These are phyloP conservation scores for Sebastes nivosus DNA, from an alignment of 2,797 vertebrate genomes.

Conservation along the genomic window DNA sequence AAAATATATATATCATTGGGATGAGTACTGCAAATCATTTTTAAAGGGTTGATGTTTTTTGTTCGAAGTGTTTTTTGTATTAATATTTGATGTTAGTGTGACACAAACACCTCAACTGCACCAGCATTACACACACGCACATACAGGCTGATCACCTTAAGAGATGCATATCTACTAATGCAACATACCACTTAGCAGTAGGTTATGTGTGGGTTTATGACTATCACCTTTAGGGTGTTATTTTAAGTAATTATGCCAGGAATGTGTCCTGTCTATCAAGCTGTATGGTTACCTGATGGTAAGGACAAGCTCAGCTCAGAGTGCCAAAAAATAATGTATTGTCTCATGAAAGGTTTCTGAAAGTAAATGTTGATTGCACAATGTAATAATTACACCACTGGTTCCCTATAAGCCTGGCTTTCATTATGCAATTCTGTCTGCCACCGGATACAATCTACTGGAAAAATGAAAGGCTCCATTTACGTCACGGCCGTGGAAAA, in stretches of 20 bases:
- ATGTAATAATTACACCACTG: not conserved
- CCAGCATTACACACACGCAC: not conserved
- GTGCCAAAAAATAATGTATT: not conserved
- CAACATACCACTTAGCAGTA: not conserved
- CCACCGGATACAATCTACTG: no score
- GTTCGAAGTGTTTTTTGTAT: not conserved
- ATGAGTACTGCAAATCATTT: not conserved
- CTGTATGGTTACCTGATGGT: not conserved
- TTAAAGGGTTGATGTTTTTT: not conserved
- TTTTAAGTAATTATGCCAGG: not conserved
- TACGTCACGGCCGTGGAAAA: no score
- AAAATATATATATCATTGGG: not conserved
- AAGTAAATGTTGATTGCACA: not conserved
- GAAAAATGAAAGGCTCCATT: no score
- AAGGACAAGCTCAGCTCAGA: not conserved
- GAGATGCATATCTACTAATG: not conserved
- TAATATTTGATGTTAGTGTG: not conserved
- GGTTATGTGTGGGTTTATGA: not conserved
- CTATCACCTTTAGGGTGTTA: not conserved
- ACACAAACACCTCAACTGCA: not conserved
- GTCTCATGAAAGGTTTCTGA: not conserved
- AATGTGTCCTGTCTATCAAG: conserved; percentile 1
- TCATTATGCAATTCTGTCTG: no score
- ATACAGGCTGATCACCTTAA: not conserved
- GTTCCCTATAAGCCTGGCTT: no score